Evolutionary conservation across 2,797 vertebrate genomes (phyloP).

Genomic region (Tapera naevia): DNA sequence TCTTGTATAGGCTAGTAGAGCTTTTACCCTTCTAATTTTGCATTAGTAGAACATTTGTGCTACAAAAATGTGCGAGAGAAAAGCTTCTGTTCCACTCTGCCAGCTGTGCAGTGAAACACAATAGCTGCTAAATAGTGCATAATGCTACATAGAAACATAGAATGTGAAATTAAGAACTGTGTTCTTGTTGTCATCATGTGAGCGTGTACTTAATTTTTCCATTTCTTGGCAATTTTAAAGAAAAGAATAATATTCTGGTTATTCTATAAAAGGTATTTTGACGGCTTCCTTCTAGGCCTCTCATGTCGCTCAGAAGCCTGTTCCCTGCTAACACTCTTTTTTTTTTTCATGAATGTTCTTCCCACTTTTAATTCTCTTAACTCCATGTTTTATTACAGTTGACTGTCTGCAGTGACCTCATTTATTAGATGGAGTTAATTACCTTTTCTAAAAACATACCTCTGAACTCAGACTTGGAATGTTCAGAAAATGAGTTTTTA

Average conservation of each 20-base stretch:
- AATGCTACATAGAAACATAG: not conserved
- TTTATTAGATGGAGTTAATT: conserved; percentile 49
- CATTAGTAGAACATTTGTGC: not conserved
- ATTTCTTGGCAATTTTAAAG: not conserved
- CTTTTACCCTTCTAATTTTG: not conserved
- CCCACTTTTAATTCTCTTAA: not conserved
- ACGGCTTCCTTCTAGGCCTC: not conserved
- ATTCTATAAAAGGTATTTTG: not conserved
- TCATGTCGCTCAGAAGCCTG: not conserved
- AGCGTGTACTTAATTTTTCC: not conserved
- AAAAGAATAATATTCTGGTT: not conserved
- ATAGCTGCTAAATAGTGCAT: not conserved
- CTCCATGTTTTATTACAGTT: not conserved
- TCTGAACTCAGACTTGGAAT: not conserved
- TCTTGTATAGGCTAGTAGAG: not conserved
- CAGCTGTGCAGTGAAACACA: not conserved
- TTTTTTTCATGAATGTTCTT: not conserved
- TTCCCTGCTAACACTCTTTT: not conserved
- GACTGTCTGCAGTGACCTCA: conserved; percentile 8
- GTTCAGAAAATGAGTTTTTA: conserved; percentile 44
- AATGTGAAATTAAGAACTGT: not conserved
- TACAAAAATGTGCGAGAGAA: not conserved
- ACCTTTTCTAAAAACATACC: conserved; percentile 36
- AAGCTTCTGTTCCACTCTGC: not conserved
- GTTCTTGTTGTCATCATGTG: not conserved